Percentiles rank a stretch among this genome's conserved stretches.
Evolutionary conservation across 2,113 vertebrate species (phyloP).

Genomic region (Psilopogon haemacephalus): DNA sequence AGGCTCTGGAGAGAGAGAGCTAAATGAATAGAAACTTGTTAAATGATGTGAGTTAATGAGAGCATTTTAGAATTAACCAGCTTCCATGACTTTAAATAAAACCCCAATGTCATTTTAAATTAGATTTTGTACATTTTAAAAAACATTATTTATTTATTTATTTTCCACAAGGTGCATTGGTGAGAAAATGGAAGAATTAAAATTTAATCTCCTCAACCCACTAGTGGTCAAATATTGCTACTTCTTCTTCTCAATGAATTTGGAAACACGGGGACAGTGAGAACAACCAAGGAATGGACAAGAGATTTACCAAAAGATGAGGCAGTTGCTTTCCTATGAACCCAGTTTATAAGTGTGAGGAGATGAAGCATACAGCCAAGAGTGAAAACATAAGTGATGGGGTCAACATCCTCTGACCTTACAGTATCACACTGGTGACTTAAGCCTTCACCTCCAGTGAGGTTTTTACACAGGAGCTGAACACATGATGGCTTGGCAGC

Average conservation of each 20-base stretch:
- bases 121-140: conserved; percentile 66
- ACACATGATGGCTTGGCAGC: fast-evolving
- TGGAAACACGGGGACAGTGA: not conserved
- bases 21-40: conserved; percentile 73
- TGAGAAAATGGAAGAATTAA: not conserved
- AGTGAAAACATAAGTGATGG: fast-evolving
- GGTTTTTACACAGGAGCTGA: not conserved
- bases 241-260: not conserved
- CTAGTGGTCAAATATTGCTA: not conserved
- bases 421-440: fast-evolving
- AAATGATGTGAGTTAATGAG: conserved; percentile 73
- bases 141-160: conserved; percentile 44
- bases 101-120: conserved; percentile 71
- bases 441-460: not conserved
- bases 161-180: not conserved
- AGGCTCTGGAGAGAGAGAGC: conserved; percentile 67
- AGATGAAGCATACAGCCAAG: not conserved
- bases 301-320: not conserved
- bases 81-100: conserved; percentile 72
- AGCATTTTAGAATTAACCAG: conserved; percentile 72
- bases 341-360: not conserved
- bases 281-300: not conserved
- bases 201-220: conserved; percentile 17
- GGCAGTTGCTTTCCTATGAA: fast-evolving
- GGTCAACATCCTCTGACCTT: not conserved